These are phyloP conservation scores for Zosterops pallidus DNA, from an alignment of 2,113 vertebrate genomes.

Conservation along the genomic window DNA sequence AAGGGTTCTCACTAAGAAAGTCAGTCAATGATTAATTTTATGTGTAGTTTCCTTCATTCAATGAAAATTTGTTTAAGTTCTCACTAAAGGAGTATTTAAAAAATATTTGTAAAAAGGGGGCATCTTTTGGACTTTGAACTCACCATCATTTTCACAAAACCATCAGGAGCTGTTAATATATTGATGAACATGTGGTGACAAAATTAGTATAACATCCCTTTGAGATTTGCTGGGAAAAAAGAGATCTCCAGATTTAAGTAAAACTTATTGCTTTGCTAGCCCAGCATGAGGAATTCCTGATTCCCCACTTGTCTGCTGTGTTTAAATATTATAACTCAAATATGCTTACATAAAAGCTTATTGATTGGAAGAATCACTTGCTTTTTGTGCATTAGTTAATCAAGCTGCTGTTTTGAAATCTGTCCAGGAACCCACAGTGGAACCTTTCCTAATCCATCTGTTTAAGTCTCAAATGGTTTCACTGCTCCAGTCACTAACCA, in stretches of 20 bases:
- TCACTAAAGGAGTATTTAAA: not conserved
- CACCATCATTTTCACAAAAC: slow-evolving; percentile 8
- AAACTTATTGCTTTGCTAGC: slow-evolving; percentile 49
- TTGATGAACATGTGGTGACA: slow-evolving; percentile 23
- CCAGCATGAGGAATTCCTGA: slow-evolving; percentile 36
- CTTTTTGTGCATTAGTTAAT: slow-evolving; percentile 74
- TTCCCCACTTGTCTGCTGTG: slow-evolving; percentile 47
- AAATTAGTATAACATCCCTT: not conserved
- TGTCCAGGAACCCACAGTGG: slow-evolving; percentile 67
- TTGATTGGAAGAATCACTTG: slow-evolving; percentile 68
- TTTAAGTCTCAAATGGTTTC: slow-evolving; percentile 73
- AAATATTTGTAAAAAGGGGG: not conserved
- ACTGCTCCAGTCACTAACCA: slow-evolving; percentile 59
- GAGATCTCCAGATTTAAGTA: not conserved
- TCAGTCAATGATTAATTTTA: not conserved
- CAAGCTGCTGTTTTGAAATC: slow-evolving; percentile 72
- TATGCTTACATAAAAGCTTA: slow-evolving; percentile 67
- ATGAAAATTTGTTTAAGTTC: not conserved
- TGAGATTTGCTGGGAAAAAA: not conserved
- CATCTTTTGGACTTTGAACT: not conserved
- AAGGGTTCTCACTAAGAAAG: not conserved
- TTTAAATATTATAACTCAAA: slow-evolving; percentile 69
- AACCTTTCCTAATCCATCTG: slow-evolving; percentile 72
- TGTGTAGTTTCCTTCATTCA: not conserved
- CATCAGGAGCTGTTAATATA: not conserved